These are phyloP conservation scores for Ditylenchus dipsaci DNA, from an alignment of 1,140 invertebrate species.

Conservation along the genomic window DNA sequence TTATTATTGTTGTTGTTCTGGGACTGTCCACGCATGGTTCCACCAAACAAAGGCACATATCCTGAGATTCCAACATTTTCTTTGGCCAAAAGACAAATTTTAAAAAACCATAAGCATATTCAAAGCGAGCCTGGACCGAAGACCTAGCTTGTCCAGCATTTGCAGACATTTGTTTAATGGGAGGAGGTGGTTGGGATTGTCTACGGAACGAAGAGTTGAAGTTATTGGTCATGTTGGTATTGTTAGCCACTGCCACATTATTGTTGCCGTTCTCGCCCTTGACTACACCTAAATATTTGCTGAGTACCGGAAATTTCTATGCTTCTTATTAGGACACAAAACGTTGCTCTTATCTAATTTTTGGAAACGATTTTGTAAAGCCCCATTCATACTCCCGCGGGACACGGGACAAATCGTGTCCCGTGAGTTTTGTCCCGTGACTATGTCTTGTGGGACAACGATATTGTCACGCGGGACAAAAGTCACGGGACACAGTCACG, in stretches of 20 bases:
- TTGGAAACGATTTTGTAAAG: too few relatives aligned
- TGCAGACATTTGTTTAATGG: constrained; percentile 13
- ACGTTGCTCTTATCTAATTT: too few relatives aligned
- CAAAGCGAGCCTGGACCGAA: constrained; percentile 54
- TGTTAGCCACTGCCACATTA: constrained; percentile 18
- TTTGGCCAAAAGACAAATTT: background rate
- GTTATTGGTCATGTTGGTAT: background rate
- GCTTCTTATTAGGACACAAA: too few relatives aligned
- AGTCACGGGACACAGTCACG: too few relatives aligned
- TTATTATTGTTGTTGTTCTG: constrained; percentile 7
- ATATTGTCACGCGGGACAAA: too few relatives aligned
- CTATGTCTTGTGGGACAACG: too few relatives aligned
- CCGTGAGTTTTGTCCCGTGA: too few relatives aligned
- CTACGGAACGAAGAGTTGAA: background rate
- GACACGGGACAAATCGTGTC: too few relatives aligned
- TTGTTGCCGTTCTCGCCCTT: constrained; percentile 38
- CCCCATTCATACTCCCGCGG: too few relatives aligned
- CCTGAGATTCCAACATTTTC: constrained; percentile 13
- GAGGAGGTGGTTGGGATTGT: constrained; percentile 9
- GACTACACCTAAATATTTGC: constrained; percentile 23
- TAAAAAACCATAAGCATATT: constrained; percentile 54
- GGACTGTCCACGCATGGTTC: constrained; percentile 8
- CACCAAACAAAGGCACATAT: constrained; percentile 45
- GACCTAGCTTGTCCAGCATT: constrained; percentile 36
- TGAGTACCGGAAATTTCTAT: too few relatives aligned